Percentiles rank a stretch among this genome's conserved stretches.
Conservation (phyloP, 2,797 vertebrate species). For the Microctenopoma stevenorrisi region DNA sequence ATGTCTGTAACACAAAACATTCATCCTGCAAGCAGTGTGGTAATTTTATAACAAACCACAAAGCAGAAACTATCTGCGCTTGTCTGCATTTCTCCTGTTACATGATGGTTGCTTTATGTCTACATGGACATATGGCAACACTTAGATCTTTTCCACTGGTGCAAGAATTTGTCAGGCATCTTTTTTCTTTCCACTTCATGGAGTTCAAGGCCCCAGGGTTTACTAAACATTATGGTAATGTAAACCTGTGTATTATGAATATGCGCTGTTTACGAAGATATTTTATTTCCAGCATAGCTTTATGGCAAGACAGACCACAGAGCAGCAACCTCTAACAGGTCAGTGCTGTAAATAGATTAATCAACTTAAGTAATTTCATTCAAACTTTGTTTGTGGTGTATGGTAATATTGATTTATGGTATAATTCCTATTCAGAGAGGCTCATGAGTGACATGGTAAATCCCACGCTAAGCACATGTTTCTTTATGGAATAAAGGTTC, state of each 20-base stretch:
- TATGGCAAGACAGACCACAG: conserved; percentile 6
- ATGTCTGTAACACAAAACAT: conserved; percentile 39
- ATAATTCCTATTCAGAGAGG: not conserved
- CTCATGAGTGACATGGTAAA: not conserved
- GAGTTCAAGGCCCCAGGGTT: conserved; percentile 52
- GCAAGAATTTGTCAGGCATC: conserved; percentile 66
- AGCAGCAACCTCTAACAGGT: not conserved
- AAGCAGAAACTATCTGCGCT: conserved; percentile 57
- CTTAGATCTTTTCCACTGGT: conserved; percentile 75
- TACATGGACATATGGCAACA: conserved; percentile 80
- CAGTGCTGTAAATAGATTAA: no score
- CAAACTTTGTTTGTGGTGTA: no score
- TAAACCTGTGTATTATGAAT: conserved; percentile 51
- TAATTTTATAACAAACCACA: conserved; percentile 68
- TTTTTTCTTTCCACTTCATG: conserved; percentile 60
- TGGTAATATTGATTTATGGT: not conserved
- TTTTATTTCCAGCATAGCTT: conserved; percentile 13
- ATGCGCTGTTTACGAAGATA: conserved; percentile 47
- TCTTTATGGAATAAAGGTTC: not conserved
- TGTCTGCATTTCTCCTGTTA: conserved; percentile 71
- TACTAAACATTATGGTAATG: conserved; percentile 52
- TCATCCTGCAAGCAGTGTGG: conserved; percentile 40
- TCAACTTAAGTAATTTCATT: no score
- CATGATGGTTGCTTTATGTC: conserved; percentile 63
- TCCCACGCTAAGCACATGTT: not conserved